Evolutionary conservation across 92 coral and sea anemone species (phyloP).

Genomic region (Epizoanthus illoricatus): DNA sequence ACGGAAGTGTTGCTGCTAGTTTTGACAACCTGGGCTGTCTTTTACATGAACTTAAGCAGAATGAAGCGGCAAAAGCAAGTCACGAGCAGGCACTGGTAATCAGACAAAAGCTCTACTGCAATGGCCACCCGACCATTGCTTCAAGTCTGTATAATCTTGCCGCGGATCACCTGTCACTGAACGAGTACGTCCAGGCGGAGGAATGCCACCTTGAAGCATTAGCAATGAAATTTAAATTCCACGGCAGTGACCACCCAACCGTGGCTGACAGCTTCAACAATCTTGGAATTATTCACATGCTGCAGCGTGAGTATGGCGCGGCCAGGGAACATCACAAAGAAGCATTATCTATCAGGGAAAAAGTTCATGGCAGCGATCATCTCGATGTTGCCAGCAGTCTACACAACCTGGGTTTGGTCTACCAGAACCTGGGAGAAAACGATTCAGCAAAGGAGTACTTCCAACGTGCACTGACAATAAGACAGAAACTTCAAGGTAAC

Average conservation of each 20-base stretch:
- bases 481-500: slow-evolving; percentile 24
- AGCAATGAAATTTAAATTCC: slow-evolving; percentile 21
- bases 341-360: slow-evolving; percentile 29
- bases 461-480: slow-evolving; percentile 6
- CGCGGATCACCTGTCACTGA: slow-evolving; percentile 12
- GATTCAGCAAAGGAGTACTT: slow-evolving; percentile 8
- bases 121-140: slow-evolving; percentile 14
- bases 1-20: slow-evolving; percentile 37
- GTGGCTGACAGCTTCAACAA: slow-evolving; percentile 41
- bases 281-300: slow-evolving; percentile 38
- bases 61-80: slow-evolving; percentile 22
- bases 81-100: slow-evolving; percentile 35
- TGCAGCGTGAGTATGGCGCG: slow-evolving; percentile 16
- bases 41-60: slow-evolving; percentile 26
- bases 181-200: slow-evolving; percentile 28
- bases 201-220: slow-evolving; percentile 23
- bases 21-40: slow-evolving; percentile 36
- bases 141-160: slow-evolving; percentile 35
- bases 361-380: not conserved
- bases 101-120: slow-evolving; percentile 13
- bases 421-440: slow-evolving; percentile 22
- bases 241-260: slow-evolving; percentile 24
- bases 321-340: slow-evolving; percentile 29
- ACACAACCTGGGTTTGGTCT: slow-evolving; percentile 36
- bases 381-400: slow-evolving; percentile 35